Base-by-base conservation (phyloP, 2,113 vertebrate genomes). In the Xiphorhynchus elegans region DNA sequence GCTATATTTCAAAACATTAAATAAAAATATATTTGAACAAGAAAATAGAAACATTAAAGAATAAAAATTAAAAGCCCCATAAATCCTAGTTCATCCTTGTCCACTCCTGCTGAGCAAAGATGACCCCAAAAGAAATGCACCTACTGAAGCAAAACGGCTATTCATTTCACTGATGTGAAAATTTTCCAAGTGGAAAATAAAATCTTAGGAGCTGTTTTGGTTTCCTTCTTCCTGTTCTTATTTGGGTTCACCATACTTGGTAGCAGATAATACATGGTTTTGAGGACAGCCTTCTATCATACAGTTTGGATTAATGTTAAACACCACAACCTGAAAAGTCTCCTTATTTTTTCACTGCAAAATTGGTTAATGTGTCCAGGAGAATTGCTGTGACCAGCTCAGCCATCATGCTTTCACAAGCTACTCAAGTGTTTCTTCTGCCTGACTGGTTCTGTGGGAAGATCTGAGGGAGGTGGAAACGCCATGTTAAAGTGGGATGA, bases 1-100 rank as follows among this genome's bases (percentile, higher is more conserved):
- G 74, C 55, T 59, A 4, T 90, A 84, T 90, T 79, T 88, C 75
- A 89, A 93, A 95, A 68, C 56, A 85, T 80, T 62, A 90, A 67
- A 83, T 76, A 95, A 85, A 88, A 95, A 81, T 89, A 25, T 89
- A 91, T 86, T 73, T 91, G 84, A 92, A 80, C 81, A 91, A 76
- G 92, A 94, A 94, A 95, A 95, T 83, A 93, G 88, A 82, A 97
- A 84, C 78, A 91, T 89, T 83, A 85, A 87, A 87, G 93, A 95
- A 77, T 78, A 60, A 76, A 85, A 91, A 95, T 87, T 69, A 95
- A 83, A 92, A 94, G 74, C 49, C 39, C 47, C 47, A 85, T 85
- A 94, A 90, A 73, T 96, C 90, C 68, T 33, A 64, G 39, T 81
- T 96, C 81, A 87, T 96, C 78, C 72, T 83, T 94, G 74, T 84